Conservation (phyloP, 2,888 invertebrate genomes). For the Leucoma salicis region DNA sequence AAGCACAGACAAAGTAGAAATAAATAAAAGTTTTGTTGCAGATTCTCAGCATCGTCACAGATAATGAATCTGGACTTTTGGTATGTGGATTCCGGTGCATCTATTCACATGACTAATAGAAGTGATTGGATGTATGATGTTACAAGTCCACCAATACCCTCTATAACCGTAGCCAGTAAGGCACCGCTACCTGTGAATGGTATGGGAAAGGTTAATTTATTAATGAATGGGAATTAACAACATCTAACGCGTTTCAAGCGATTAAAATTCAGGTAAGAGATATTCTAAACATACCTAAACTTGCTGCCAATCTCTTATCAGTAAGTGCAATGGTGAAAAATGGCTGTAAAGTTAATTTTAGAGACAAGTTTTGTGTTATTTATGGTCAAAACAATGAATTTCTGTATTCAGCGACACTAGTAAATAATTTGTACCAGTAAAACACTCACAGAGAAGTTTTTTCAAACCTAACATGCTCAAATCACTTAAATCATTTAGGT, state of each 20-base stretch:
- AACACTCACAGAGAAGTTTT: background rate
- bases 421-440: background rate
- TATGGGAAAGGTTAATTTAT: slow-evolving; percentile 4
- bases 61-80: slow-evolving; percentile 4
- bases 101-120: slow-evolving; percentile 11
- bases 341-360: slow-evolving; percentile 3
- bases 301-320: slow-evolving; percentile 21
- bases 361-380: background rate
- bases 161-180: slow-evolving; percentile 26
- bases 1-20: no score
- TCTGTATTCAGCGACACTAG: background rate
- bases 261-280: slow-evolving; percentile 26
- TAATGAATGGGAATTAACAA: slow-evolving; percentile 10
- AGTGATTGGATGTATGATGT: slow-evolving; percentile 15
- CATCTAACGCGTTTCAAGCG: no score
- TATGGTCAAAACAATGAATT: background rate
- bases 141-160: slow-evolving; percentile 12
- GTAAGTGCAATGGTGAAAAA: slow-evolving; percentile 15
- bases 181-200: slow-evolving; percentile 17
- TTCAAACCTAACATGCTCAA: background rate
- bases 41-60: slow-evolving; percentile 20
- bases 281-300: slow-evolving; percentile 13
- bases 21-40: slow-evolving; percentile 22
- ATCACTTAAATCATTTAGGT: background rate
- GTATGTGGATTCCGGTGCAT: slow-evolving; percentile 22